A percentile compares a stretch with the other conserved stretches of the same genome.
These are phyloP conservation scores for Nomada ruficornis DNA, from an alignment of 2,888 invertebrate genomes.

Conservation along the genomic window DNA sequence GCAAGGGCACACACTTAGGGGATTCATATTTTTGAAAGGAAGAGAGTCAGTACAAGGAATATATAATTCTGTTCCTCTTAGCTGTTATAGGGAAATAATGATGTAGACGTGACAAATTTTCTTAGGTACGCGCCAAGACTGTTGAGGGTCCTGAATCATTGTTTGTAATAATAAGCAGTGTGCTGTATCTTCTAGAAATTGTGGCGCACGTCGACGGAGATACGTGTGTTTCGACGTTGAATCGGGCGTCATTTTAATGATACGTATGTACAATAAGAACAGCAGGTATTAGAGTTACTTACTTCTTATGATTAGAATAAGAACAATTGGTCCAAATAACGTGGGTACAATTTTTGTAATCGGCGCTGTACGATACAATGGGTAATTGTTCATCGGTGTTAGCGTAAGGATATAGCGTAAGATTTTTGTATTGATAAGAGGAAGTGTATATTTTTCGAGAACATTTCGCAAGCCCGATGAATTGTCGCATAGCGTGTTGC, in stretches of 20 bases:
- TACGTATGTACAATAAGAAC: background rate
- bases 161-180: background rate
- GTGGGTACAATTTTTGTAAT: slow-evolving; percentile 41
- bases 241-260: background rate
- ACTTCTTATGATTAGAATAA: background rate
- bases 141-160: background rate
- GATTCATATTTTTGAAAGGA: background rate
- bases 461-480: slow-evolving; percentile 5
- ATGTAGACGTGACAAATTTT: background rate
- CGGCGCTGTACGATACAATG: slow-evolving; percentile 43
- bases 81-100: background rate
- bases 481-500: background rate
- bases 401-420: slow-evolving; percentile 47
- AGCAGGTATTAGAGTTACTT: slow-evolving; percentile 1
- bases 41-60: background rate
- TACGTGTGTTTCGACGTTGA: background rate
- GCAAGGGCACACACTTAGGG: background rate
- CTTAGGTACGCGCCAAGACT: background rate
- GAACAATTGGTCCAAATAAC: slow-evolving; percentile 20
- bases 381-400: slow-evolving; percentile 41
- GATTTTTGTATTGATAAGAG: slow-evolving; percentile 17
- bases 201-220: background rate
- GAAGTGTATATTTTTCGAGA: slow-evolving; percentile 19
- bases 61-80: background rate
- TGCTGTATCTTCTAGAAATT: background rate